These are phyloP conservation scores for Protonemura montana DNA, from an alignment of 2,888 invertebrate genomes.

Conservation along the genomic window DNA sequence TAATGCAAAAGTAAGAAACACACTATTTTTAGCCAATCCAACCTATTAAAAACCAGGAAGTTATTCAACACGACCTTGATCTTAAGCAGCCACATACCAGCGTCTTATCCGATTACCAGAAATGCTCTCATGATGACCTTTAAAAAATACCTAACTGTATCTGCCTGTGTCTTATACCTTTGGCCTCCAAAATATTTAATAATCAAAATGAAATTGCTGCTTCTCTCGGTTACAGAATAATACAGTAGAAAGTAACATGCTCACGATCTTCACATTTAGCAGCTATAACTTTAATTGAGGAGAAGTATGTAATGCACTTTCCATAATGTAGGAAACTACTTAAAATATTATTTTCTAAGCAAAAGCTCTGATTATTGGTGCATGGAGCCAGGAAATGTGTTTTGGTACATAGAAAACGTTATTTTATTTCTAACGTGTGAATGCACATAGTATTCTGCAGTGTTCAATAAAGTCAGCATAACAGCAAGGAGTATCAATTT, in stretches of 20 bases:
- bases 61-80: constrained; percentile 19
- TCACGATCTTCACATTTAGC: background rate
- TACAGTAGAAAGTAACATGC: background rate
- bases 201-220: background rate
- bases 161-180: background rate
- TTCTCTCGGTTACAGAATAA: background rate
- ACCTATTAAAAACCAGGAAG: background rate
- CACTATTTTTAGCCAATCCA: background rate
- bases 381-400: too few species aligned
- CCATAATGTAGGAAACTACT: background rate
- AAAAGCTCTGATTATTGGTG: too few species aligned
- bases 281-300: background rate
- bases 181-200: background rate
- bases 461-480: too few species aligned
- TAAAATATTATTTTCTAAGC: too few species aligned
- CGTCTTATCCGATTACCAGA: background rate
- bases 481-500: too few species aligned
- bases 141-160: background rate
- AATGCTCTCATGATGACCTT: background rate
- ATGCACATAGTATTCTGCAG: too few species aligned
- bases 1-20: background rate
- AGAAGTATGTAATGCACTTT: background rate
- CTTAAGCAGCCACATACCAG: background rate
- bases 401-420: too few species aligned
- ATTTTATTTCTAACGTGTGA: too few species aligned